Evolutionary conservation across 2,113 vertebrate species (phyloP).

Genomic region (Nibea coibor): DNA sequence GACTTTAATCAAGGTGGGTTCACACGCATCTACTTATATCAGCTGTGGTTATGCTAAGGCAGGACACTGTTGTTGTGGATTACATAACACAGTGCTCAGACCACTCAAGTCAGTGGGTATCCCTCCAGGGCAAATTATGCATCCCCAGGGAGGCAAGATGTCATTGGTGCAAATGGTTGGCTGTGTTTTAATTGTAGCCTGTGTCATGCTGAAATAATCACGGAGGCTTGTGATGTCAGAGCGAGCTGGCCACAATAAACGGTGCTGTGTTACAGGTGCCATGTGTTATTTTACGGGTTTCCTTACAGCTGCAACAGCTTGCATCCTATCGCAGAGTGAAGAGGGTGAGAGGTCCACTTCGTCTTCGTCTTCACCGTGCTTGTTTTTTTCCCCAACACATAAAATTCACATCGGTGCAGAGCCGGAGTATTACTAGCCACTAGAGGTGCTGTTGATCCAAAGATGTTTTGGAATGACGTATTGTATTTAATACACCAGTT

Average conservation of each 20-base stretch:
- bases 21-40: slow-evolving; percentile 37
- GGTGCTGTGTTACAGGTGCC: slow-evolving; percentile 49
- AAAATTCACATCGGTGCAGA: neutral
- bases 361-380: slow-evolving; percentile 6
- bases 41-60: slow-evolving; percentile 32
- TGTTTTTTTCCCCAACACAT: slow-evolving; percentile 37
- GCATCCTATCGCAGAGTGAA: neutral
- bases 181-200: slow-evolving; percentile 63
- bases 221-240: slow-evolving; percentile 40
- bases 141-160: slow-evolving; percentile 62
- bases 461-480: slow-evolving; percentile 15
- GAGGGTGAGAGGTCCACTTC: slow-evolving; percentile 12
- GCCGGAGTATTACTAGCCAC: neutral
- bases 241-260: slow-evolving; percentile 59
- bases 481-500: slow-evolving; percentile 22
- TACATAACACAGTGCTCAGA: slow-evolving; percentile 52
- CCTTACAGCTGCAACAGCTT: slow-evolving; percentile 12
- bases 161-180: slow-evolving; percentile 58
- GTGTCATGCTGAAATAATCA: slow-evolving; percentile 70
- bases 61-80: slow-evolving; percentile 41
- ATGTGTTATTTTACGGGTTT: slow-evolving; percentile 59
- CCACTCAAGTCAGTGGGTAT: slow-evolving; percentile 71
- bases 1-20: slow-evolving; percentile 25
- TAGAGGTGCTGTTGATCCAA: slow-evolving; percentile 33
- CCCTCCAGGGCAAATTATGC: slow-evolving; percentile 62